Evolutionary conservation across 2,797 vertebrate species (phyloP).

Genomic region (Rhincodon typus): DNA sequence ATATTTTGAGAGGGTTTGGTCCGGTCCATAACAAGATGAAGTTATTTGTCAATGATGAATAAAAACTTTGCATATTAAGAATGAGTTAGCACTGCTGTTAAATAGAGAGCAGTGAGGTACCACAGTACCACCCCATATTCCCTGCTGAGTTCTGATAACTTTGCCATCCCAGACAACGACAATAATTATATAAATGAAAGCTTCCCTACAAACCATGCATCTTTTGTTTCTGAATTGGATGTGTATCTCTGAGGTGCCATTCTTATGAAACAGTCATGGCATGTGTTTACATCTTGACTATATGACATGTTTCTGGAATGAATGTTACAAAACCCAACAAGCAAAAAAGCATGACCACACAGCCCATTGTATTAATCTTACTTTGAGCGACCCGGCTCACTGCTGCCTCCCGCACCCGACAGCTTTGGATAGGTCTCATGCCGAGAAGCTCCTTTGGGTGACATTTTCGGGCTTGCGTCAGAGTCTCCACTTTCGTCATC

Average conservation of each 20-base stretch:
- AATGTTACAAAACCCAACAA: not conserved
- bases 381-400: slow-evolving; percentile 83
- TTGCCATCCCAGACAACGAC: not conserved
- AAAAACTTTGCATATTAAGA: too few species aligned
- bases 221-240: not conserved
- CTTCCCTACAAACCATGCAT: not conserved
- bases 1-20: too few species aligned
- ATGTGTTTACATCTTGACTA: not conserved
- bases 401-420: slow-evolving; percentile 56
- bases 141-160: not conserved
- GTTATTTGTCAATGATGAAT: too few species aligned
- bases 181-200: not conserved
- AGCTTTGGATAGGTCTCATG: slow-evolving; percentile 69
- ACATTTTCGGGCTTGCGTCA: slow-evolving; percentile 79
- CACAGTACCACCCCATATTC: not conserved
- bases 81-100: too few species aligned
- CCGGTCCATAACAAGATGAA: too few species aligned
- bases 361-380: slow-evolving; percentile 48
- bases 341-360: not conserved
- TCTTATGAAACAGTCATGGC: not conserved
- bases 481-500: slow-evolving; percentile 94
- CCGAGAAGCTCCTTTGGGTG: slow-evolving; percentile 78
- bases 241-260: not conserved
- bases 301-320: not conserved
- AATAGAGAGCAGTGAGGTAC: too few species aligned